phyloP scores from a whole-genome alignment of 2,113 vertebrate genomes.

The Engystomops pustulosus region DNA sequence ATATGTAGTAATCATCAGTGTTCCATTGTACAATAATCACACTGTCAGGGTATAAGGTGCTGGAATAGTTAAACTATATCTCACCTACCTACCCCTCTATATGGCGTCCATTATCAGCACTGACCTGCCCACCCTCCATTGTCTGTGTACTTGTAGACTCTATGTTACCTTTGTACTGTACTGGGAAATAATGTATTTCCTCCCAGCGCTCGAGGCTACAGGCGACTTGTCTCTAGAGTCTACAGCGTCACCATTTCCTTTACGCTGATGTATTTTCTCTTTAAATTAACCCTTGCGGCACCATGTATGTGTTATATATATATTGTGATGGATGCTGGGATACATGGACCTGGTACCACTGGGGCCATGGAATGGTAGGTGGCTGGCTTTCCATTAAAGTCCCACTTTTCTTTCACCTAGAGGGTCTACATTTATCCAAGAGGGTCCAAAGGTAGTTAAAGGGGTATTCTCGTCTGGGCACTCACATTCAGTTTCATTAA shows the following conservation, averaged over 20 bases:
- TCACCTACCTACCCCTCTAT: not conserved
- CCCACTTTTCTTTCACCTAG: too few relatives aligned
- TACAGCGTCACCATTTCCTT: not conserved
- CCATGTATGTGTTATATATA: not conserved
- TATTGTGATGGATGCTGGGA: too few relatives aligned
- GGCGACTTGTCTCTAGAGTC: not conserved
- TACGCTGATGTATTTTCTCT: not conserved
- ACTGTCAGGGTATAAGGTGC: too few relatives aligned
- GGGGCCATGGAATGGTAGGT: too few relatives aligned
- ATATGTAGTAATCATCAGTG: too few relatives aligned
- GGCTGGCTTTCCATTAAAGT: too few relatives aligned
- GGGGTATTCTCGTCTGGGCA: too few relatives aligned
- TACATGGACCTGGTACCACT: too few relatives aligned
- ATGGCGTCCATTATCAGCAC: not conserved
- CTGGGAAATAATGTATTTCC: not conserved
- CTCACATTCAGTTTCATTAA: too few relatives aligned
- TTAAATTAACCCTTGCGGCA: not conserved
- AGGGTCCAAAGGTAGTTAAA: too few relatives aligned
- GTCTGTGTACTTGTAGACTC: not conserved
- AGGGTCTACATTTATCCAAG: too few relatives aligned
- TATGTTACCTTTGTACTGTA: not conserved
- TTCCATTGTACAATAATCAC: too few relatives aligned
- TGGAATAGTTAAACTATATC: not conserved
- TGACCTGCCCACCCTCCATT: not conserved
- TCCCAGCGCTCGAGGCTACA: not conserved